phyloP scores from a whole-genome alignment of 2,113 vertebrate genomes.

The Bujurquina vittata region DNA sequence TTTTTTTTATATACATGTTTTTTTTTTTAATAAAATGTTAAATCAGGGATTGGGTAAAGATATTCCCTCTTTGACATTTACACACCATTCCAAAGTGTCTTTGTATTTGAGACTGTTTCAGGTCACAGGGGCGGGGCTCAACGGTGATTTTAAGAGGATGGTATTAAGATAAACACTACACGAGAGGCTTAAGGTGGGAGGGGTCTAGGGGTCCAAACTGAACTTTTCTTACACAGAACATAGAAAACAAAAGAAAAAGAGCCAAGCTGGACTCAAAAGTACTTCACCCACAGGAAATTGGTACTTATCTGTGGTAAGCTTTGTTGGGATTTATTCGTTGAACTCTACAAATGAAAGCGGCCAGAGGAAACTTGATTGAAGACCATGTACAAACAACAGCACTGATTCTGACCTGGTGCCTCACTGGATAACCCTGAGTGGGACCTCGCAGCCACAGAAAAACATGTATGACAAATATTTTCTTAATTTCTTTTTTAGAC shows the following conservation, averaged over 20 bases:
- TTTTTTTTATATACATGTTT: neutral
- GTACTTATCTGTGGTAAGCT: constrained; percentile 67
- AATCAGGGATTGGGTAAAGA: constrained; percentile 16
- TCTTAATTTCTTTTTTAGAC: neutral
- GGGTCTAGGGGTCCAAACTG: constrained; percentile 36
- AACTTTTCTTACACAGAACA: constrained; percentile 40
- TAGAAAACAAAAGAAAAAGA: constrained; percentile 37
- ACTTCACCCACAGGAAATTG: constrained; percentile 75
- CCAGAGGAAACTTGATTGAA: constrained; percentile 65
- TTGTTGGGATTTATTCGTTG: constrained; percentile 62
- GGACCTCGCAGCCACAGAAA: neutral
- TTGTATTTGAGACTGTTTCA: constrained; percentile 22
- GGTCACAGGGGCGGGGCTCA: constrained; percentile 19
- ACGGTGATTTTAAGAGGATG: constrained; percentile 30
- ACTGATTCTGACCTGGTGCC: constrained; percentile 47
- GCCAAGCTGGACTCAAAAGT: constrained; percentile 45
- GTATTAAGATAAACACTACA: constrained; percentile 36
- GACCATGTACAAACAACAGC: constrained; percentile 43
- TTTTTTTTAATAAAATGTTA: neutral
- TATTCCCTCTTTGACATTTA: constrained; percentile 6
- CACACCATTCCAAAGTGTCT: constrained; percentile 1
- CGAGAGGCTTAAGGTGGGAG: constrained; percentile 26
- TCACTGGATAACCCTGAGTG: constrained; percentile 19
- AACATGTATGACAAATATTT: neutral
- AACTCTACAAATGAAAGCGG: constrained; percentile 55